Conservation (phyloP, 1,140 invertebrate species). For the Homalodisca vitripennis region DNA sequence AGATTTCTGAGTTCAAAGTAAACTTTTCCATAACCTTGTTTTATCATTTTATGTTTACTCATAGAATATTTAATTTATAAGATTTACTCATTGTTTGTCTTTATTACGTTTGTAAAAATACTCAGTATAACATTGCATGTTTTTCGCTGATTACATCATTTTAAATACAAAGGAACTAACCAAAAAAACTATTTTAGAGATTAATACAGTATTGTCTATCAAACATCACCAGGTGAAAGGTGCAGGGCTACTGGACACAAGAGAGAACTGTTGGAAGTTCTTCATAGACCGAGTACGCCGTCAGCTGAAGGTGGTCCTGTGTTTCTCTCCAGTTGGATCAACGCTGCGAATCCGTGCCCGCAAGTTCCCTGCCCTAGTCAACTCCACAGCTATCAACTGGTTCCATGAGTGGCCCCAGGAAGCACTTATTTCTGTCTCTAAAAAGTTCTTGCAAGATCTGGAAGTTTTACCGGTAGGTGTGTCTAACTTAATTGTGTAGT, state of each 20-base stretch:
- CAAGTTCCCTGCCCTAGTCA: slow-evolving; percentile 95
- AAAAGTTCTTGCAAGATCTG: slow-evolving; percentile 82
- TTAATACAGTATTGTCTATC: no score
- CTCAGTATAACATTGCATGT: no score
- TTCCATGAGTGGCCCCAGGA: slow-evolving; percentile 98
- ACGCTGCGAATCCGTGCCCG: slow-evolving; percentile 86
- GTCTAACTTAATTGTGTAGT: no score
- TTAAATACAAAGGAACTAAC: no score
- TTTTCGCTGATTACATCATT: no score
- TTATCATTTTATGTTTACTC: no score
- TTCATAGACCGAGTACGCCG: slow-evolving; percentile 93
- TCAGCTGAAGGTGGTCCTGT: slow-evolving; percentile 88
- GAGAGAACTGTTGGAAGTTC: slow-evolving; percentile 97
- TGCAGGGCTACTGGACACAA: slow-evolving; percentile 80
- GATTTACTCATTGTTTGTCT: no score
- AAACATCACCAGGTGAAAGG: slow-evolving; percentile 77
- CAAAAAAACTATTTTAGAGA: no score
- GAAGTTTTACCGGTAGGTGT: slow-evolving; percentile 76
- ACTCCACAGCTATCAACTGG: slow-evolving; percentile 95
- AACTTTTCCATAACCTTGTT: no score
- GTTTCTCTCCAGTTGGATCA: slow-evolving; percentile 92
- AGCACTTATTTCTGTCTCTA: slow-evolving; percentile 88
- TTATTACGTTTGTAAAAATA: no score
- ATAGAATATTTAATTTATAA: no score
- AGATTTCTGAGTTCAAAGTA: no score